A percentile compares a stretch with the other conserved stretches of the same genome.
These are phyloP conservation scores for Neoaliturus tenellus DNA, from an alignment of 2,888 invertebrate species.

Conservation along the genomic window DNA sequence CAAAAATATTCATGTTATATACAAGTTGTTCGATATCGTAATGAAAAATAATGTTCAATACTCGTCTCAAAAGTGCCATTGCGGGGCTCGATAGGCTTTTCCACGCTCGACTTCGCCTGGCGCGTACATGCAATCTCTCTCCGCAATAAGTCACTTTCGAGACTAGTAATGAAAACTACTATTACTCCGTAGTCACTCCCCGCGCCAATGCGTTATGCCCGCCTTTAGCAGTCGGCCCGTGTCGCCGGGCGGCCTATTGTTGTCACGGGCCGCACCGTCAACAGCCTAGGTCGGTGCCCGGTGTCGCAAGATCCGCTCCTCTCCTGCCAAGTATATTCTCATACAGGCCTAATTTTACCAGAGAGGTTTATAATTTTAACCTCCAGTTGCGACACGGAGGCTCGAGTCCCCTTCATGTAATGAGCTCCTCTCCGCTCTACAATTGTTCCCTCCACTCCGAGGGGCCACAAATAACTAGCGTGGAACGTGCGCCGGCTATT, in stretches of 20 bases:
- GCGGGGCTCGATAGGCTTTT: no score
- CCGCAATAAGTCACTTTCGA: no score
- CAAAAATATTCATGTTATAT: no score
- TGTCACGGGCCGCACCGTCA: not conserved
- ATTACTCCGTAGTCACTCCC: no score
- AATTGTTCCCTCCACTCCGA: not conserved
- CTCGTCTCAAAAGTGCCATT: no score
- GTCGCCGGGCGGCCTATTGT: not conserved
- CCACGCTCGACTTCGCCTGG: no score
- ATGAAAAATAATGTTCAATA: no score
- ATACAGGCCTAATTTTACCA: slow-evolving; percentile 25
- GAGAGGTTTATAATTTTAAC: slow-evolving; percentile 23
- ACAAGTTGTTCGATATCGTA: no score
- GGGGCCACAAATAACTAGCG: not conserved
- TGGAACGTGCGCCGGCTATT: not conserved
- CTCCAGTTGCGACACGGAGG: slow-evolving; percentile 7
- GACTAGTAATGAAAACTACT: no score
- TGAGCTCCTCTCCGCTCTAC: not conserved
- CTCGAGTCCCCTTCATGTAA: not conserved
- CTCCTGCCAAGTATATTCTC: not conserved
- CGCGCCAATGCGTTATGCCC: no score
- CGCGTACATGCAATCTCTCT: no score
- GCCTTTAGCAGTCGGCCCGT: no score
- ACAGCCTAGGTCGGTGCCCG: not conserved
- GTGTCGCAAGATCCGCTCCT: not conserved